Base-by-base conservation (phyloP, 1,140 invertebrate genomes). In the Anastrepha ludens region DNA sequence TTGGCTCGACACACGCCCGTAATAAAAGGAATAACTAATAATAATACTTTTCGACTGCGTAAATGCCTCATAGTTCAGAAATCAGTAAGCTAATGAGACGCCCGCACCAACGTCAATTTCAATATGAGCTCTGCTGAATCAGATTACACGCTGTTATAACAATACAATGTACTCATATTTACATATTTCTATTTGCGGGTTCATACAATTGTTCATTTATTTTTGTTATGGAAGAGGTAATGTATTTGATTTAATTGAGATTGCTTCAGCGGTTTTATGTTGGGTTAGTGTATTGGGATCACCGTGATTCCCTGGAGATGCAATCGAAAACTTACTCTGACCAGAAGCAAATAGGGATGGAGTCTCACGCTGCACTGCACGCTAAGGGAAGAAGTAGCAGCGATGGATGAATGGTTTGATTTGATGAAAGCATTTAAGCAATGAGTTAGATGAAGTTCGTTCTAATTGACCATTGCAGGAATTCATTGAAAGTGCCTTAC, bases 171-270 rank as follows among this genome's bases (percentile, higher is more conserved):
- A 62, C 17, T 62, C 17, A 62, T 62, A 62, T 62, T 62, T 17
- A 70, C 65, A 70, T 70, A 70, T 74, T 44, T 44, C 17, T 41
- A 17, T 74, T 74, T 6, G 50, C 11, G 13, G 15, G 41, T 8
- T 44, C 67, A 47, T 47, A 17, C 67, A 74, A 74, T 74, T 74
- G 41, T 47, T 74, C 67, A 74, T 74, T 74, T 44, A 44, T 55
- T 55, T 55, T 11, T n/a, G 67, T 74, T 44, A 74, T 44, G 67
- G 39, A 74, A 44, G 67, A 5, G 41, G 67, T 74, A 41, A 39
- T 39, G 13, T 47, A 74, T 74, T 74, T 74, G 67, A 74, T 74
- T 74, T 74, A 47, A 74, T 74, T 74, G 67, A 44, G 67, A 74
- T 74, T 74, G 67, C 41, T 74, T 47, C 15, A 74, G 44, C 41